Conservation (phyloP, 2,888 invertebrate species). For the Argyresthia goedartella region DNA sequence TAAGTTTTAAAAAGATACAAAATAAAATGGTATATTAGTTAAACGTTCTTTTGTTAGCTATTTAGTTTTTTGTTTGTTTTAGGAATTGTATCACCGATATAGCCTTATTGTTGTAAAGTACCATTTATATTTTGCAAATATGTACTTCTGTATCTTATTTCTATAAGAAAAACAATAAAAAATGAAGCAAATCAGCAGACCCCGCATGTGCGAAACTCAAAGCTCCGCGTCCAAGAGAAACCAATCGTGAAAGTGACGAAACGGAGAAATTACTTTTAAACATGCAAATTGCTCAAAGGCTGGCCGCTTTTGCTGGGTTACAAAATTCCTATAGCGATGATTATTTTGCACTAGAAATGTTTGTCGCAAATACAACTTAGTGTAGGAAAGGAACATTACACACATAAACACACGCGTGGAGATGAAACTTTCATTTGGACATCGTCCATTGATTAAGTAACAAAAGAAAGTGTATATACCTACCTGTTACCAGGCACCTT, state of each 20-base stretch:
- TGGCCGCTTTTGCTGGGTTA: slow-evolving; percentile 4
- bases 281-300: slow-evolving; percentile 11
- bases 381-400: too few species aligned
- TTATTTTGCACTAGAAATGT: background rate
- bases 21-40: background rate
- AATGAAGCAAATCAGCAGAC: background rate
- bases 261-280: slow-evolving; percentile 29
- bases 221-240: slow-evolving; percentile 30
- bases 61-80: too few species aligned
- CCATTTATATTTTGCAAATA: too few species aligned
- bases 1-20: background rate
- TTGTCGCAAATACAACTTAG: background rate
- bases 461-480: slow-evolving; percentile 24
- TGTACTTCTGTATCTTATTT: too few species aligned
- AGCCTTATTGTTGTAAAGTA: too few species aligned
- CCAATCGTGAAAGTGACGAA: slow-evolving; percentile 53
- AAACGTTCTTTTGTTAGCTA: too few species aligned
- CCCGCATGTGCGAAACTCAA: background rate
- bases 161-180: too few species aligned
- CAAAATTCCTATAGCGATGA: slow-evolving; percentile 3
- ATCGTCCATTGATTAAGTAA: slow-evolving; percentile 16
- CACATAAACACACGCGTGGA: background rate
- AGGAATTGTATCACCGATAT: too few species aligned
- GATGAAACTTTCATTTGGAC: slow-evolving; percentile 8
- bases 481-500: slow-evolving; percentile 8